A percentile compares a stretch with the other conserved stretches of the same genome.
These are phyloP conservation scores for Saguinus imperator DNA, from an alignment of 2,113 vertebrate species.

Conservation along the genomic window DNA sequence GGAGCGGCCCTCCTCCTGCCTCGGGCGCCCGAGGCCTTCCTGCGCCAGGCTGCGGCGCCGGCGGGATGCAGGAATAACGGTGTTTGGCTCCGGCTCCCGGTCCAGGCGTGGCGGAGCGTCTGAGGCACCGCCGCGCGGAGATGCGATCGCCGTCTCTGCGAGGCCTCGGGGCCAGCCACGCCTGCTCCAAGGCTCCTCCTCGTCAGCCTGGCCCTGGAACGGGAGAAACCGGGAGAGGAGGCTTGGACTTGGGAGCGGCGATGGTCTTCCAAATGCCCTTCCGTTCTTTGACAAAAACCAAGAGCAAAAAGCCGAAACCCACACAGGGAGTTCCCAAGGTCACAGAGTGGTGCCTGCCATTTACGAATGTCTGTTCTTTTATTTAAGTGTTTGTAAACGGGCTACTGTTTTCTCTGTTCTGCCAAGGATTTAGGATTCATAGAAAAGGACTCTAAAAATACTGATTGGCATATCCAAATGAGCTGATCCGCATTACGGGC, in stretches of 20 bases:
- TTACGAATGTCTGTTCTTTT: conserved; percentile 32
- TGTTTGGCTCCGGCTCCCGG: neutral
- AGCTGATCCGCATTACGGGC: conserved; percentile 70
- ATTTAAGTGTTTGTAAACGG: conserved; percentile 47
- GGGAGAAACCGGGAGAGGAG: neutral
- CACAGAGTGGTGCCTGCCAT: conserved; percentile 31
- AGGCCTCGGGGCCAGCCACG: neutral
- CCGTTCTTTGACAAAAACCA: neutral
- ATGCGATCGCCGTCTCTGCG: neutral
- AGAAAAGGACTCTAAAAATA: conserved; percentile 69
- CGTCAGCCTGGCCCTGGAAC: neutral
- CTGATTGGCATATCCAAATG: conserved; percentile 57
- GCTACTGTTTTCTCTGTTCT: conserved; percentile 24
- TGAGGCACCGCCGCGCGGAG: neutral
- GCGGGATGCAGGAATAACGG: neutral
- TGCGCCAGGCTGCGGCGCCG: neutral
- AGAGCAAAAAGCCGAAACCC: neutral
- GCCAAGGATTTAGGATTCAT: conserved; percentile 69
- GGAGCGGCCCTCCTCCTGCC: neutral
- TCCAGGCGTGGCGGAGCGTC: neutral
- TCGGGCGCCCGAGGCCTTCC: neutral
- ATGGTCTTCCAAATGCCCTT: neutral
- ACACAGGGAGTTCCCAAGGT: conserved; percentile 45
- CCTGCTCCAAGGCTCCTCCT: conserved; percentile 24
- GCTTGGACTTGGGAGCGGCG: neutral